Percentiles rank a stretch among this genome's conserved stretches.
phyloP scores from a whole-genome alignment of 64 coral and sea anemone species.

The Pachyseris speciosa region DNA sequence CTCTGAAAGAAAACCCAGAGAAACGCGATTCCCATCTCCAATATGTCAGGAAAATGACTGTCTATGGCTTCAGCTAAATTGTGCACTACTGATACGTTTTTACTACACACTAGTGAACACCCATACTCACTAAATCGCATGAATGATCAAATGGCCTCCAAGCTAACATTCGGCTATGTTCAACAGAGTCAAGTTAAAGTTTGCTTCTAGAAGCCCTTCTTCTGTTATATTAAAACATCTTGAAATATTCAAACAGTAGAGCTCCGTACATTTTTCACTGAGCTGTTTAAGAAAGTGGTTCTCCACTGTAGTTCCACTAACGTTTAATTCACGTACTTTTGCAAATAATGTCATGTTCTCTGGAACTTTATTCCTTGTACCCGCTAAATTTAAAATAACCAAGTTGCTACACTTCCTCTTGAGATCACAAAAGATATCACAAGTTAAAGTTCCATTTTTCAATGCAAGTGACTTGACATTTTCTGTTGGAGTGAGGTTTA shows the following conservation, averaged over 20 bases:
- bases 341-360: background rate
- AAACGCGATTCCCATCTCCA: background rate
- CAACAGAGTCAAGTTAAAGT: background rate
- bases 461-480: background rate
- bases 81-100: background rate
- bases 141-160: background rate
- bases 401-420: background rate
- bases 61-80: background rate
- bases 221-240: background rate
- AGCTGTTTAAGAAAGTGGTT: background rate
- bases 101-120: background rate
- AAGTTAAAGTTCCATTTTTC: background rate
- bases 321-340: background rate
- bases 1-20: constrained; percentile 3
- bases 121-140: constrained; percentile 11
- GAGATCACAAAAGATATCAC: background rate
- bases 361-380: background rate
- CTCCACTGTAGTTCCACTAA: background rate
- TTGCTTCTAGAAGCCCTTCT: background rate
- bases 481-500: background rate
- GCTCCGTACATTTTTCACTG: background rate
- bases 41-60: background rate
- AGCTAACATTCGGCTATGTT: background rate
- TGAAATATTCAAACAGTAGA: background rate
- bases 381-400: background rate